These are phyloP conservation scores for Pedionomus torquatus DNA, from an alignment of 2,113 vertebrate genomes.

Conservation along the genomic window DNA sequence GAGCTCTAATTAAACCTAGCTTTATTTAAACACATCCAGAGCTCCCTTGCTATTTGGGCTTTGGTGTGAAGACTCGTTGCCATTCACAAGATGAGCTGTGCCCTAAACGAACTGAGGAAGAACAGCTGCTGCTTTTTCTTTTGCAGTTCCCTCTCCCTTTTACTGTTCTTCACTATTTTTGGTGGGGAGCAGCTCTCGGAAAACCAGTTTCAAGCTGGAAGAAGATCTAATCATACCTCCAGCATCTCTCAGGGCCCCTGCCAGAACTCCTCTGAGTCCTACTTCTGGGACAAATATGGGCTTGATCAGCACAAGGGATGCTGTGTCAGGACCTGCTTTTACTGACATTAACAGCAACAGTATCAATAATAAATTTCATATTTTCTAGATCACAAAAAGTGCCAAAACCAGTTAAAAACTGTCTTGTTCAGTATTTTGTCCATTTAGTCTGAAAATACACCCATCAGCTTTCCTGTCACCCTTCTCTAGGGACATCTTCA, in stretches of 20 bases:
- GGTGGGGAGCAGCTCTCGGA: background rate
- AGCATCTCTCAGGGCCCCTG: background rate
- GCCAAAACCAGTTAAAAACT: background rate
- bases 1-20: conserved; percentile 30
- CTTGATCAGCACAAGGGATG: background rate
- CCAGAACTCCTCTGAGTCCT: background rate
- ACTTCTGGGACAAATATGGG: background rate
- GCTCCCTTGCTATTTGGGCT: conserved; percentile 16
- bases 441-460: background rate
- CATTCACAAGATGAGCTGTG: background rate
- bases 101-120: background rate
- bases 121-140: background rate
- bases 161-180: background rate
- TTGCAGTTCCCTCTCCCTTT: background rate
- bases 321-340: background rate
- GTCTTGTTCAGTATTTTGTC: background rate
- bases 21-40: conserved; percentile 33
- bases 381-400: background rate
- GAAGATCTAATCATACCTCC: background rate
- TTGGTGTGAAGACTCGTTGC: background rate
- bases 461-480: background rate
- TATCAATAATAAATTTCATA: background rate
- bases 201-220: background rate
- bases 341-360: background rate
- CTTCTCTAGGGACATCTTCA: background rate